Evolutionary conservation across 1,140 invertebrate species (phyloP).

Genomic region (Lepidurus apus): DNA sequence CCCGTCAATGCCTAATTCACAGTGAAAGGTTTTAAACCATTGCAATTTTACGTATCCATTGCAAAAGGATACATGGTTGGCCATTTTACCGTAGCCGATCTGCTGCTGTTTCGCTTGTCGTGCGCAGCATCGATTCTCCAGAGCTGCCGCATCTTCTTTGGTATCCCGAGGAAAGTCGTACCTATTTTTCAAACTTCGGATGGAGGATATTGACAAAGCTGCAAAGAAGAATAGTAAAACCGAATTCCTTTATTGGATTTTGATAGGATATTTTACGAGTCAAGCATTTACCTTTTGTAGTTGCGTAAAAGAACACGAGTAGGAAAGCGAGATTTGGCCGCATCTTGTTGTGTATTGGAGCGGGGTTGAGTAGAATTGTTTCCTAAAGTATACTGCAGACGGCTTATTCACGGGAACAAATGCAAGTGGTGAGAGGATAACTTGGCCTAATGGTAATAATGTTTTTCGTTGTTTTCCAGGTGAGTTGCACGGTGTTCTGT

Average conservation of each 20-base stretch:
- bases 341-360: not conserved
- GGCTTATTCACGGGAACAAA: not conserved
- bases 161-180: not conserved
- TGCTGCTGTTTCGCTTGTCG: not conserved
- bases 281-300: not conserved
- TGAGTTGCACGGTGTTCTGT: constrained; percentile 10
- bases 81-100: not conserved
- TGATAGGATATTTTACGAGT: not conserved
- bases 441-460: not conserved
- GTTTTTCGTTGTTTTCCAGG: not conserved
- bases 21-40: not conserved
- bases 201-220: not conserved
- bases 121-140: not conserved
- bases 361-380: not conserved
- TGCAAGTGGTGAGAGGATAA: not conserved
- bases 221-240: not conserved
- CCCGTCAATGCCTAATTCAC: constrained; percentile 31
- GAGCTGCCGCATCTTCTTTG: not conserved
- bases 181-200: not conserved
- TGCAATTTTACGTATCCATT: not conserved
- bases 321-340: not conserved
- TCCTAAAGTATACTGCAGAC: not conserved
- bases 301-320: not conserved
- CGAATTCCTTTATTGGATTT: not conserved
- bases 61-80: not conserved